Evolutionary conservation across 2,888 invertebrate genomes (phyloP).

Genomic region (Stegana nigrithorax): DNA sequence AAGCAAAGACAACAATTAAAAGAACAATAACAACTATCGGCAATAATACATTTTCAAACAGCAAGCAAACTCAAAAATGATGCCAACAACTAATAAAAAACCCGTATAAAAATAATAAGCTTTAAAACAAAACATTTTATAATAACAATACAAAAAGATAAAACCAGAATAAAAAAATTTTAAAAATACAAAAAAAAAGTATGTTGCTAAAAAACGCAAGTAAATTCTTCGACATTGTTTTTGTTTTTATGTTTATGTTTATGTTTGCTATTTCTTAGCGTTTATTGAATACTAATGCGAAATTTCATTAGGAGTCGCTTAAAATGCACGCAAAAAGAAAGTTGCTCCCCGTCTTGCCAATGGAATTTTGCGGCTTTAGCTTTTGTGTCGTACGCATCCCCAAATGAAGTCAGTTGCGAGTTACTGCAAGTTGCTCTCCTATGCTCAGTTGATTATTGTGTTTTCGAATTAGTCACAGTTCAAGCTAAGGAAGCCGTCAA

Average conservation of each 20-base stretch:
- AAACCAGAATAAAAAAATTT: background rate
- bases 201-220: background rate
- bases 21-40: background rate
- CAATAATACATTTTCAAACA: background rate
- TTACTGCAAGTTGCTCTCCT: too few relatives aligned
- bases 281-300: constrained; percentile 10
- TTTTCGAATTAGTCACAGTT: too few relatives aligned
- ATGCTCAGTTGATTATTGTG: too few relatives aligned
- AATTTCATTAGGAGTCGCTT: background rate
- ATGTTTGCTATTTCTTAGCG: background rate
- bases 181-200: too few relatives aligned
- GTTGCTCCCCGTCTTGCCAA: too few relatives aligned
- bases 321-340: constrained; percentile 1
- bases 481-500: too few relatives aligned
- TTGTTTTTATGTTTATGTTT: background rate
- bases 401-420: too few relatives aligned
- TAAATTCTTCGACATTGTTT: constrained; percentile 11
- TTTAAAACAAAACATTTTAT: too few relatives aligned
- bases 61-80: background rate
- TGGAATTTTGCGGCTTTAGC: too few relatives aligned
- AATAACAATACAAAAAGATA: background rate
- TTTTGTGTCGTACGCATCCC: too few relatives aligned
- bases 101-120: background rate
- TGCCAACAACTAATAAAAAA: background rate
- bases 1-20: background rate